phyloP scores from a whole-genome alignment of 2,113 vertebrate genomes.

The Philantomba maxwellii region DNA sequence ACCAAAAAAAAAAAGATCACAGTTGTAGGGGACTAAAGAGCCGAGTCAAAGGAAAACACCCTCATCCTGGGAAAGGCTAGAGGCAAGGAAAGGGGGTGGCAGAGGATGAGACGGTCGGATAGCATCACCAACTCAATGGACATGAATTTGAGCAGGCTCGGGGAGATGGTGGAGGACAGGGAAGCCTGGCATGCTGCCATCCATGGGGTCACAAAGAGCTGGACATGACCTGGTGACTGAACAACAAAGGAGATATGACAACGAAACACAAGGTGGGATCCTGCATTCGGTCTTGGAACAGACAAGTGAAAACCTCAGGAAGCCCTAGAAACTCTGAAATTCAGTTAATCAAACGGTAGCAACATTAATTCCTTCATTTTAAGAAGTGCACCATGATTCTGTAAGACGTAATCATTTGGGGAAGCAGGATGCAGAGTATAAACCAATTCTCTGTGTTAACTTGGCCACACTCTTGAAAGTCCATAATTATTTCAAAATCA shows the following conservation, averaged over 20 bases:
- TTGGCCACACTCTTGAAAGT: background rate
- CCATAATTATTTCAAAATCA: background rate
- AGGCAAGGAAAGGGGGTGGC: background rate
- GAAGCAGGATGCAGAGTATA: background rate
- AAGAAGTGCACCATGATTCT: fast-evolving
- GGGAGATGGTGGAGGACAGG: background rate
- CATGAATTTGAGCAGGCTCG: background rate
- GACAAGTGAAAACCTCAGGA: background rate
- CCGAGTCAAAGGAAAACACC: background rate
- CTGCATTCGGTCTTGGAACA: no score
- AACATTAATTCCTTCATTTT: background rate
- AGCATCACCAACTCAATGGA: background rate
- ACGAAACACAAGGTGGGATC: background rate
- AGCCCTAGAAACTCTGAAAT: background rate
- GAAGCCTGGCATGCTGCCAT: background rate
- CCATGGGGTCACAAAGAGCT: background rate
- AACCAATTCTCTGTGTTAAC: no score
- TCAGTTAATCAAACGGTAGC: no score
- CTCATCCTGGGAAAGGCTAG: background rate
- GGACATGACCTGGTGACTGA: background rate
- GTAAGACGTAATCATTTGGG: background rate
- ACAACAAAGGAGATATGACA: background rate
- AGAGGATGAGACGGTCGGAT: background rate
- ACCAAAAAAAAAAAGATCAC: background rate
- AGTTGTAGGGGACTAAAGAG: background rate